phyloP scores from a whole-genome alignment of 1,140 invertebrate genomes.

The Gerris buenoi region DNA sequence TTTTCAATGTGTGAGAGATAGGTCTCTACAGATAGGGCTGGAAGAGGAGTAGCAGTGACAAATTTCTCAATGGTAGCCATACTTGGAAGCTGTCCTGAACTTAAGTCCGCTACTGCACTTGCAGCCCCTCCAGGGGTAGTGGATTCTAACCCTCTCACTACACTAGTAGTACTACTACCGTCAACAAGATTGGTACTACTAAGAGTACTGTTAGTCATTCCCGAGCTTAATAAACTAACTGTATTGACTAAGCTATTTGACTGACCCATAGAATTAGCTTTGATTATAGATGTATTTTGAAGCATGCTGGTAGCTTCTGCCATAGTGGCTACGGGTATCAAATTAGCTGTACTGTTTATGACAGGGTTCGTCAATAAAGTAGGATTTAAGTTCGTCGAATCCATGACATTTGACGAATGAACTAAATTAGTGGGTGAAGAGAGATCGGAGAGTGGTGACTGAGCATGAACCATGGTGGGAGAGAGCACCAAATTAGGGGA shows the following conservation, averaged over 20 bases:
- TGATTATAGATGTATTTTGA: neutral
- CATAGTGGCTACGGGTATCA: neutral
- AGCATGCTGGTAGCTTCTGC: neutral
- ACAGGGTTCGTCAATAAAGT: neutral
- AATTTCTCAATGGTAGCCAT: constrained; percentile 29
- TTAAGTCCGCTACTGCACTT: neutral
- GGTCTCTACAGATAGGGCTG: constrained; percentile 41
- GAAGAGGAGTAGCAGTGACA: constrained; percentile 31
- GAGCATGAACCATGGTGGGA: neutral
- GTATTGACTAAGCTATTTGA: neutral
- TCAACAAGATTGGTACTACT: neutral
- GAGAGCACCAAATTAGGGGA: neutral
- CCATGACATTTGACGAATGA: neutral
- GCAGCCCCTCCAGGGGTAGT: neutral
- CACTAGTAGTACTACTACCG: neutral
- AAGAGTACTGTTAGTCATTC: neutral
- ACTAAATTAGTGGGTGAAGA: neutral
- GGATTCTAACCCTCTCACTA: neutral
- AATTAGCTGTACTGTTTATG: neutral
- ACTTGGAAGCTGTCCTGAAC: constrained; percentile 10
- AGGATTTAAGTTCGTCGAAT: neutral
- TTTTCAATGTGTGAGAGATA: constrained; percentile 39
- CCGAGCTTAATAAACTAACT: neutral
- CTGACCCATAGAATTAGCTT: neutral
- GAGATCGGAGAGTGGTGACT: neutral